Percentiles rank a stretch among this genome's conserved stretches.
phyloP scores from a whole-genome alignment of 2,113 vertebrate genomes.

The Pica pica region DNA sequence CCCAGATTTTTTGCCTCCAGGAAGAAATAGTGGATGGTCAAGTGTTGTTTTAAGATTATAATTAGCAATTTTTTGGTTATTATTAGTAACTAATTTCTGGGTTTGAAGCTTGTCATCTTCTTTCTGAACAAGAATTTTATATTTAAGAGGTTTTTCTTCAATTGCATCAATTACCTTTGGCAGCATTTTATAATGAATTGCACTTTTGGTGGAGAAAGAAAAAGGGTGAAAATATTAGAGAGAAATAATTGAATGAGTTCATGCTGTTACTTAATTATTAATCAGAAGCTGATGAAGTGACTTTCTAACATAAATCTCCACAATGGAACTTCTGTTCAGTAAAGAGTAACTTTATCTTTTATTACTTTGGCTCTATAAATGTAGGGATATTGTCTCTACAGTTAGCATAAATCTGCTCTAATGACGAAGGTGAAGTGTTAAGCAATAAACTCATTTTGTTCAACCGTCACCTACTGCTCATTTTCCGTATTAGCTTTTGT shows the following conservation, averaged over 20 bases:
- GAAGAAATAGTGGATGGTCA: background rate
- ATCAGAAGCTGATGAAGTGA: background rate
- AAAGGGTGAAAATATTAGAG: background rate
- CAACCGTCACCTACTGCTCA: background rate
- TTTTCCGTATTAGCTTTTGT: background rate
- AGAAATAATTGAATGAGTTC: background rate
- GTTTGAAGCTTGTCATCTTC: background rate
- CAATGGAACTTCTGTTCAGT: background rate
- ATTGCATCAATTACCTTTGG: background rate
- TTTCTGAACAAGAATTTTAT: background rate
- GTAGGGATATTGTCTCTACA: background rate
- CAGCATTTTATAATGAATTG: background rate
- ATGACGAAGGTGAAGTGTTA: background rate
- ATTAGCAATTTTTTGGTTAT: background rate
- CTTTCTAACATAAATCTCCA: background rate
- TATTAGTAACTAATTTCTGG: background rate
- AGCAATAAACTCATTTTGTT: background rate
- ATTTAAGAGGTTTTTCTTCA: background rate
- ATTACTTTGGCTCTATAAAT: background rate
- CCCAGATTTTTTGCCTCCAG: background rate
- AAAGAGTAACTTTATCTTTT: background rate
- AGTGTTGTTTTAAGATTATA: background rate
- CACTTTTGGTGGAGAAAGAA: background rate
- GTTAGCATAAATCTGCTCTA: background rate
- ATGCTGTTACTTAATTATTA: background rate